Evolutionary conservation across 1,140 invertebrate species (phyloP).

Genomic region (Pogonomyrmex barbatus): DNA sequence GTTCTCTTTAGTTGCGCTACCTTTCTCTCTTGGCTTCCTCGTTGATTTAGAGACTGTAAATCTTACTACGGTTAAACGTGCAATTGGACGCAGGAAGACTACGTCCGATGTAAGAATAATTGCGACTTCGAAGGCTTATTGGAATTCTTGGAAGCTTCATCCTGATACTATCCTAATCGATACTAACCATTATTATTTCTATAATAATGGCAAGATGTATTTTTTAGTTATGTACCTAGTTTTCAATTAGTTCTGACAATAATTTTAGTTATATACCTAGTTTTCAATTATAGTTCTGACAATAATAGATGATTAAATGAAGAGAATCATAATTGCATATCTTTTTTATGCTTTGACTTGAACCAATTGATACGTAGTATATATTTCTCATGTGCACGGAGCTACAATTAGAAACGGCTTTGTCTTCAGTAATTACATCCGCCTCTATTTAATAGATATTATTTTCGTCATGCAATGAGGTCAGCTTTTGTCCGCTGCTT

Average conservation of each 20-base stretch:
- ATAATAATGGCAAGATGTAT: background rate
- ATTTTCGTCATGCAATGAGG: background rate
- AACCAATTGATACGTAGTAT: background rate
- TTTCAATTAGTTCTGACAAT: background rate
- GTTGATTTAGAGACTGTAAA: constrained; percentile 78
- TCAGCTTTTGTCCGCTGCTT: constrained; percentile 22
- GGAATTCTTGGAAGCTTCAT: constrained; percentile 55
- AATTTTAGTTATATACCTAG: background rate
- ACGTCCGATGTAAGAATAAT: constrained; percentile 75
- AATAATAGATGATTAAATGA: background rate
- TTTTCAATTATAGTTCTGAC: background rate
- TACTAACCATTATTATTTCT: constrained; percentile 7
- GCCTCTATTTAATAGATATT: background rate
- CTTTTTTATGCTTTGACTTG: background rate
- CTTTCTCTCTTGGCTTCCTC: background rate
- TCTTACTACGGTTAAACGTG: constrained; percentile 69
- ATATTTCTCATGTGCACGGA: background rate
- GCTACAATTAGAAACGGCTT: background rate
- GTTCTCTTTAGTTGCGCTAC: background rate
- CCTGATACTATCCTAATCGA: background rate
- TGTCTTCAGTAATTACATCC: background rate
- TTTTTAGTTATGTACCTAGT: background rate
- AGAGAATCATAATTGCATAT: background rate
- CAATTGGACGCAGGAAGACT: constrained; percentile 70
- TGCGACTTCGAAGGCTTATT: constrained; percentile 63